phyloP scores from a whole-genome alignment of 1,140 invertebrate genomes.

The Aphelinus atriplicis region DNA sequence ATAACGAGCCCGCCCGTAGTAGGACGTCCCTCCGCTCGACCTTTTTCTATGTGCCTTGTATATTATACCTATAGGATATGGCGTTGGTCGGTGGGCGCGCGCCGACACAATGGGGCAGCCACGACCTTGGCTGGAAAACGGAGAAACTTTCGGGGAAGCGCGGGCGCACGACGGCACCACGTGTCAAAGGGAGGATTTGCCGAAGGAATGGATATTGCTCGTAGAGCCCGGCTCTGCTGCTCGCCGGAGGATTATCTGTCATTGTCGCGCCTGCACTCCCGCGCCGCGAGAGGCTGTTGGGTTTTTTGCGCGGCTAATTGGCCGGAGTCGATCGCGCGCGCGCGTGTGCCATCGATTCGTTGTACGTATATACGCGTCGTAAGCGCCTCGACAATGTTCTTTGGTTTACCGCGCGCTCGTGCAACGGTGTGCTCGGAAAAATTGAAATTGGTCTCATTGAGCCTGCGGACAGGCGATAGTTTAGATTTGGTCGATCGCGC shows the following conservation, averaged over 20 bases:
- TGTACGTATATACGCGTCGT: neutral
- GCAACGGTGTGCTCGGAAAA: too few species aligned
- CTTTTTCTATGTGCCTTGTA: too few species aligned
- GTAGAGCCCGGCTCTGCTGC: neutral
- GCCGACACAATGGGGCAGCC: neutral
- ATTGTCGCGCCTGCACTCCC: neutral
- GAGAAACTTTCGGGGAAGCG: slow-evolving; percentile 11
- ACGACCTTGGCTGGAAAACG: slow-evolving; percentile 25
- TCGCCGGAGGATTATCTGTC: slow-evolving; percentile 7
- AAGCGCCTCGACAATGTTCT: neutral
- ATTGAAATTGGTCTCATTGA: too few species aligned
- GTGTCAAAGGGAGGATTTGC: neutral
- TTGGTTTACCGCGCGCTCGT: neutral
- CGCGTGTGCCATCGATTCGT: neutral
- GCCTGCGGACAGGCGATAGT: too few species aligned
- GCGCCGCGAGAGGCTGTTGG: too few species aligned
- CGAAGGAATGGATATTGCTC: neutral
- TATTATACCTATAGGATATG: too few species aligned
- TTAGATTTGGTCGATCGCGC: too few species aligned
- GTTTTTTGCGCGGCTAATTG: too few species aligned
- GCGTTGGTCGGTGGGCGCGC: too few species aligned
- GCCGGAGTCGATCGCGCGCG: neutral
- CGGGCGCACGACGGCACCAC: slow-evolving; percentile 19
- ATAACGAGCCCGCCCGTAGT: slow-evolving; percentile 50
- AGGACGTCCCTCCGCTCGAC: slow-evolving; percentile 18